phyloP scores from a whole-genome alignment of 2,113 vertebrate species.

The Tragelaphus scriptus region DNA sequence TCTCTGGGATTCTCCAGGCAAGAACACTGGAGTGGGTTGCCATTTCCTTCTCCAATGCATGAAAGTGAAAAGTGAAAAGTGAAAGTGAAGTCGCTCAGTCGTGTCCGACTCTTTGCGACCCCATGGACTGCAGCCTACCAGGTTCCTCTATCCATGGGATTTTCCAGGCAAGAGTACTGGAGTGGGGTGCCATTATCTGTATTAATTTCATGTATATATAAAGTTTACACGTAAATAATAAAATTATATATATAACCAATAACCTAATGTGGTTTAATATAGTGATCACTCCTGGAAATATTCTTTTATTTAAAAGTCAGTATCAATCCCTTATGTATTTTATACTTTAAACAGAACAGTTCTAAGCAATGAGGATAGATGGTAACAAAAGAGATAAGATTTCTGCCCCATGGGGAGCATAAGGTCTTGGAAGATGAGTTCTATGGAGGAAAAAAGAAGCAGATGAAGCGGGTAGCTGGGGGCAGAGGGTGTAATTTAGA shows the following conservation, averaged over 20 bases:
- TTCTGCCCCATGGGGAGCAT: not conserved
- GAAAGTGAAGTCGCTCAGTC: too few relatives aligned
- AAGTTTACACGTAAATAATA: not conserved
- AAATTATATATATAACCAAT: not conserved
- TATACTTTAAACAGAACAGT: not conserved
- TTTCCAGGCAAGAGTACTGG: too few relatives aligned
- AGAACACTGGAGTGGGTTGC: too few relatives aligned
- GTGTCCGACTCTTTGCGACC: too few relatives aligned
- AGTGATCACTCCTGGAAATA: not conserved
- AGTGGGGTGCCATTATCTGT: not conserved
- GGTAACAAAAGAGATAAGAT: not conserved
- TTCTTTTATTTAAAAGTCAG: not conserved
- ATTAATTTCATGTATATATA: not conserved
- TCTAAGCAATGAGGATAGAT: not conserved
- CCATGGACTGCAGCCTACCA: too few relatives aligned
- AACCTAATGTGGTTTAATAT: not conserved
- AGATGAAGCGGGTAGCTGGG: too few relatives aligned
- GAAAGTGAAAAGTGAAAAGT: too few relatives aligned
- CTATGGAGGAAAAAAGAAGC: not conserved
- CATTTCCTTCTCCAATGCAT: too few relatives aligned
- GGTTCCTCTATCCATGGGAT: too few relatives aligned
- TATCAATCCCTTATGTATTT: not conserved
- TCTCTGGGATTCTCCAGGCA: too few relatives aligned
- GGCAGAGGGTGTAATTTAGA: not conserved
- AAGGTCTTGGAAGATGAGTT: not conserved